Evolutionary conservation across 2,113 vertebrate species (phyloP), one percentile per base, ranked within the genome.

Genomic region (Pachycephala philippinensis): DNA sequence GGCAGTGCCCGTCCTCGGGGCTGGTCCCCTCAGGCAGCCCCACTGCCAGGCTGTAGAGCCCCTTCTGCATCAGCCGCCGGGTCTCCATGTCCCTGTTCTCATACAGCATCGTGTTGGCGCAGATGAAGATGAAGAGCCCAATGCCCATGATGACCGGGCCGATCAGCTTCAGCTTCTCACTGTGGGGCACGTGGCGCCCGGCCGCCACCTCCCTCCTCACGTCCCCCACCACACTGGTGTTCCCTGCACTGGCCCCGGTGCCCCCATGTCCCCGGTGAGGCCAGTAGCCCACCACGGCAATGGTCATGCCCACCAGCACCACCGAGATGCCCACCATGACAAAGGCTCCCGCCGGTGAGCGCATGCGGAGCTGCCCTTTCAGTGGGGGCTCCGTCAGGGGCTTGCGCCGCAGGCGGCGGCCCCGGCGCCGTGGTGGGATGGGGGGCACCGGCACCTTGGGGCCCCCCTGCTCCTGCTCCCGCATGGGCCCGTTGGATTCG

Each of bases 71-170:
- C 84, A 99, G 98, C 97, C 96, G 97, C 76, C 98, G 98, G 9
- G 99, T 99, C 97, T 99, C 99, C 92, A 98, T 96, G 97, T 99
- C 99, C 22, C 99, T 98, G 98, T 99, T 99, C 98, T 99, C 99
- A 0, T 99, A 99, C n/a, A 99, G 98, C 76, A 99, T 98, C 3
- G 99, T 99, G 98, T 99, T 99, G 91, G 99, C 99, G 4, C 99
- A 99, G 97, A 99, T 99, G 96, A 99, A 99, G 89, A 99, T 99
- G 96, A 99, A 99, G 61, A 99, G 98, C 45, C 99, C 99, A 5
- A 99, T 98, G 56, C 99, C 99, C 99, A 99, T 99, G 87, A 99
- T 99, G 88, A 99, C 99, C 0, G 99, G 99, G 5, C 99, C 99
- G 2, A 99, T 97, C 40, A 99, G 97, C 97, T 99, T 99, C 95